Conservation (phyloP, 2,888 invertebrate genomes). For the Hipparchia semele region DNA sequence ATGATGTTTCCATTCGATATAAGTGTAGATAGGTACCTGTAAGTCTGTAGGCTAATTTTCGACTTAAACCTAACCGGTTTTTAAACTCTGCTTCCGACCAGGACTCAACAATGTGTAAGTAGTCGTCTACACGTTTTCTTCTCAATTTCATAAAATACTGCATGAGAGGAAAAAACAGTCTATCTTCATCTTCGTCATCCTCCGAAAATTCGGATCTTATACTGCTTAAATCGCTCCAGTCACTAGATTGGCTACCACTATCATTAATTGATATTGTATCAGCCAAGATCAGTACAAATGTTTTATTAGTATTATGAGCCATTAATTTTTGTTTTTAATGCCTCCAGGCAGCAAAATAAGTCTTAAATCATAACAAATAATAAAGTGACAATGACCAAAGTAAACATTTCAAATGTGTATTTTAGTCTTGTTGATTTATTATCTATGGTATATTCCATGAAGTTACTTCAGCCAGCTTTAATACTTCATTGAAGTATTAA, state of each 20-base stretch:
- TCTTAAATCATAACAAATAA: too few species aligned
- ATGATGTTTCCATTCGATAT: not conserved
- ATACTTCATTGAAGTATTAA: too few species aligned
- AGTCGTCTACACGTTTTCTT: constrained; percentile 62
- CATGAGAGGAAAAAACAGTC: constrained; percentile 63
- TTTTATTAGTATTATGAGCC: constrained; percentile 50
- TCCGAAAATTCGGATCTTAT: constrained; percentile 50
- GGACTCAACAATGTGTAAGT: constrained; percentile 63
- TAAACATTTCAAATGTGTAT: too few species aligned
- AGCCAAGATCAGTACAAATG: constrained; percentile 50
- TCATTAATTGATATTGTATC: constrained; percentile 46
- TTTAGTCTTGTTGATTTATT: too few species aligned
- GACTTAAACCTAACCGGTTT: constrained; percentile 58
- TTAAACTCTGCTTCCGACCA: constrained; percentile 65
- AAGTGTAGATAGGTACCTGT: constrained; percentile 50
- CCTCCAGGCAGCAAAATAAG: too few species aligned
- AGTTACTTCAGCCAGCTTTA: too few species aligned
- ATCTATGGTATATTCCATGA: too few species aligned
- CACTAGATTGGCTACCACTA: constrained; percentile 56
- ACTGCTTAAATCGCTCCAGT: constrained; percentile 58
- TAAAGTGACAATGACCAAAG: too few species aligned
- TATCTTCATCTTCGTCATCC: constrained; percentile 52
- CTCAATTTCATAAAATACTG: constrained; percentile 58
- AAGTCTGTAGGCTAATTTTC: constrained; percentile 55
- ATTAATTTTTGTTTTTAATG: constrained; percentile 38